These are phyloP conservation scores for Carettochelys insculpta DNA, from an alignment of 2,113 vertebrate species.

Conservation along the genomic window DNA sequence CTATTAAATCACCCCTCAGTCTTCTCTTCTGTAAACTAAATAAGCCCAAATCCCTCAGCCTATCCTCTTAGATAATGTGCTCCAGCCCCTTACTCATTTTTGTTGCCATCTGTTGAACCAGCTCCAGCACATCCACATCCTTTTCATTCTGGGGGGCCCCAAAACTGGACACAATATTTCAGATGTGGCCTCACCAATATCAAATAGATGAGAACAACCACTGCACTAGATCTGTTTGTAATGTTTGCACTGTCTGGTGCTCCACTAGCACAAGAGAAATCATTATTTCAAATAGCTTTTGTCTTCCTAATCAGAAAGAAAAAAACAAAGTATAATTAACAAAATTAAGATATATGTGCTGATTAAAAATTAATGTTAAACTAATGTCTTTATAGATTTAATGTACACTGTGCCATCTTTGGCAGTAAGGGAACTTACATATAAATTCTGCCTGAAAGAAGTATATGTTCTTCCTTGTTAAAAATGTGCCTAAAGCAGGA, in stretches of 20 bases:
- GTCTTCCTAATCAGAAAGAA: slow-evolving; percentile 41
- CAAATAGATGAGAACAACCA: too few relatives aligned
- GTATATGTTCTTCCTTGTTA: neutral
- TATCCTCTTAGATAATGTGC: too few relatives aligned
- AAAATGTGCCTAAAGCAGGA: neutral
- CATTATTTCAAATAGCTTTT: slow-evolving; percentile 8
- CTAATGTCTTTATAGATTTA: neutral
- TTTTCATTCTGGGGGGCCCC: too few relatives aligned
- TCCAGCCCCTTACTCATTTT: too few relatives aligned
- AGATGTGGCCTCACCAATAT: too few relatives aligned
- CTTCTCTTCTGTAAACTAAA: too few relatives aligned
- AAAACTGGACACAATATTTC: too few relatives aligned
- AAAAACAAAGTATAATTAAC: slow-evolving; percentile 40
- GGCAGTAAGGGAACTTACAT: neutral
- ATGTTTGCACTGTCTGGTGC: slow-evolving; percentile 41
- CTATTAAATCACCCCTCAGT: too few relatives aligned
- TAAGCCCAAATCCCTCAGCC: too few relatives aligned
- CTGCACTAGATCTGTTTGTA: too few relatives aligned
- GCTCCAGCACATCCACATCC: too few relatives aligned
- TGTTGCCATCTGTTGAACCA: too few relatives aligned
- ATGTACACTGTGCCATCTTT: neutral
- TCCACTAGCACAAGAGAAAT: slow-evolving; percentile 16
- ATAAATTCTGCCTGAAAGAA: neutral
- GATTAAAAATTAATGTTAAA: neutral
- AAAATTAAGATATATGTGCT: neutral